Base-by-base conservation (phyloP, 2,113 vertebrate species). In the Crotalus horridus region DNA sequence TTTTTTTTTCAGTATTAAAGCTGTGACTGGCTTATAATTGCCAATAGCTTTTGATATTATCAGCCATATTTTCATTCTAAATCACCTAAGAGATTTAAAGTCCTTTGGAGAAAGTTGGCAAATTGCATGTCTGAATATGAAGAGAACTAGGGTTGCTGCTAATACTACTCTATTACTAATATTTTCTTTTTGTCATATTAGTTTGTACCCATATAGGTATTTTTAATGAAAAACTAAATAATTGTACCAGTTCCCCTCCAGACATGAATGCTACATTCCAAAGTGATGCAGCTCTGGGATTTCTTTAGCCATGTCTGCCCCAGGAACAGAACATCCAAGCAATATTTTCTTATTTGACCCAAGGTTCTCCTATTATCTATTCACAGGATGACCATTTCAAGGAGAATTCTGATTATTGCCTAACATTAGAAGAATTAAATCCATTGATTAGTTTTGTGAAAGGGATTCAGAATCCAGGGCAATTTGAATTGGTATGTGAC, bases 401-500 rank as follows among this genome's bases (percentile, higher is more conserved):
- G 95, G 96, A 96, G 96, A 96, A 97, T 94, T 61, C 94, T 54
- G 93, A 95, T 17, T 93, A 94, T 21, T 98, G 98, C 96, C 92
- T 99, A 48, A 97, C 98, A 90, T 96, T 98, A 90, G 97, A 98
- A 51, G 97, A 99, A 58, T 95, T 98, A 85, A 95, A 98, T 93
- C 96, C 98, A 86, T 94, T 99, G 87, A 97, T 96, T 89, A 98
- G 97, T 96, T 99, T 99, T 95, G 88, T 98, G 88, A 97, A 97
- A 90, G 98, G 98, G 94, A 96, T 99, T 94, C 97, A 96, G 93
- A 98, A 48, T 89, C 94, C 98, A n/a, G 98, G 98, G 92, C 95
- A 97, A 39, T 99, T 99, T 97, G 97, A 98, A 74, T 96, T 98
- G 98, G 99, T 99, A 98, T 98, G 96, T 94, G 91, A 95, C 87